Evolutionary conservation across 2,797 vertebrate genomes (phyloP), one percentile per base, ranked within the genome.

Genomic region (Pterois miles): DNA sequence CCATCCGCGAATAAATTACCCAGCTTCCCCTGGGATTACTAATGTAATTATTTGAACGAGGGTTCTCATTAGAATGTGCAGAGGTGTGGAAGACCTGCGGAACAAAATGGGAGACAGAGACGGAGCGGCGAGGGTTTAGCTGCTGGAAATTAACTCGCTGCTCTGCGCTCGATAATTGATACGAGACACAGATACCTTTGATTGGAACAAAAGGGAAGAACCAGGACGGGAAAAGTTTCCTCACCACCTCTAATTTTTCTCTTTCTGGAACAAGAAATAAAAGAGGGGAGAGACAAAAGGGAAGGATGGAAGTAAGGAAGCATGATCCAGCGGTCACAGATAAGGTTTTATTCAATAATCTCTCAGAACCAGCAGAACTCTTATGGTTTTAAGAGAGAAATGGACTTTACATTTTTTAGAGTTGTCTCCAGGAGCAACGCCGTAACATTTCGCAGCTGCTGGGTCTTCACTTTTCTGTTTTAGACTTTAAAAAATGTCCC

Each of bases 21-120:
- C 75, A 8, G 46, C 79, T 82, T 92, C 93, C 92, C 84, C 65
- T 31, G 81, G 93, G 94, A 96, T 95, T 95, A 94, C 94, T 93
- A 88, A 91, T 95, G 95, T 95, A 93, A 95, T 95, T 95, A 95
- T 95, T 93, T 91, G 92, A 95, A 94, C 62, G 87, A 91, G 89
- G 90, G 82, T 93, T 94, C 91, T 95, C 91, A 94, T 95, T 94
- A 94, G 90, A 87, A 90, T 93, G 94, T 92, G 90, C 90, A 92
- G 91, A 94, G 89, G 89, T 90, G 93, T 91, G 90, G 82, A 94
- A 91, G 87, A 86, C 80, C 86, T 82, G 86, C 58, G 29, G 81
- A 90, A 85, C 71, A 81, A 83, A 90, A 89, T 54, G 76, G 81
- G 80, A 88, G 77, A 75, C 81, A 80, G 88, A 82, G 80, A 82